Conservation (phyloP, 2,888 invertebrate species). For the Argynnis bischoffii region DNA sequence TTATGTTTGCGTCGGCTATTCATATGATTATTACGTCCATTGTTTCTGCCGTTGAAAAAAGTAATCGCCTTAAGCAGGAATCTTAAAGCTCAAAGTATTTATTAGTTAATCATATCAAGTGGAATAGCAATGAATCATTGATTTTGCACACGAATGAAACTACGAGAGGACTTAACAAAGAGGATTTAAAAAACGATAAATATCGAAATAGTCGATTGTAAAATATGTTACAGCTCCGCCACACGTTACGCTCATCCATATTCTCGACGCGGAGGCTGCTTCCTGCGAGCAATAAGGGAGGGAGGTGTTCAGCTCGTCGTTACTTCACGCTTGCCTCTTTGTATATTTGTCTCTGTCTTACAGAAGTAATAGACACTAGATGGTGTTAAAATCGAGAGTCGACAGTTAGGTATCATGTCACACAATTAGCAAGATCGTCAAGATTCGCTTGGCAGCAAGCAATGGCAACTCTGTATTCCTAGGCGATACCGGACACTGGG, state of each 20-base stretch:
- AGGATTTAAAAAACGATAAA: conserved; percentile 44
- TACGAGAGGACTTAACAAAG: conserved; percentile 21
- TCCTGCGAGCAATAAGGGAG: conserved; percentile 64
- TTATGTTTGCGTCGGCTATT: conserved; percentile 77
- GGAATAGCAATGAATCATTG: conserved; percentile 46
- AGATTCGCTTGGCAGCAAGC: conserved; percentile 61
- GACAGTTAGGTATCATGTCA: conserved; percentile 28
- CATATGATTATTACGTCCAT: conserved; percentile 73
- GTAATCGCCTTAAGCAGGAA: conserved; percentile 63
- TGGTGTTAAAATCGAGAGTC: conserved; percentile 16
- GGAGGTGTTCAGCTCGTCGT: conserved; percentile 51
- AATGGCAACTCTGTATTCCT: conserved; percentile 72
- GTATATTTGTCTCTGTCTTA: conserved; percentile 42
- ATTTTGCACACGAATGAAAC: conserved; percentile 51
- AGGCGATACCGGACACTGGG: conserved; percentile 72
- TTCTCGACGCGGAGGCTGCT: conserved; percentile 70
- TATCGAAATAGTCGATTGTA: conserved; percentile 44
- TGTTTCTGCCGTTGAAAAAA: conserved; percentile 71
- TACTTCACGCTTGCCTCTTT: conserved; percentile 45
- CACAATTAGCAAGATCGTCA: conserved; percentile 40
- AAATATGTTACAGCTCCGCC: conserved; percentile 51
- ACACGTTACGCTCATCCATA: conserved; percentile 74
- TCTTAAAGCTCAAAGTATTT: conserved; percentile 55
- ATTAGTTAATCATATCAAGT: conserved; percentile 59
- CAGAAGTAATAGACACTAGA: conserved; percentile 34